Base-by-base conservation (phyloP, 2,797 vertebrate species). In the Semotilus atromaculatus region DNA sequence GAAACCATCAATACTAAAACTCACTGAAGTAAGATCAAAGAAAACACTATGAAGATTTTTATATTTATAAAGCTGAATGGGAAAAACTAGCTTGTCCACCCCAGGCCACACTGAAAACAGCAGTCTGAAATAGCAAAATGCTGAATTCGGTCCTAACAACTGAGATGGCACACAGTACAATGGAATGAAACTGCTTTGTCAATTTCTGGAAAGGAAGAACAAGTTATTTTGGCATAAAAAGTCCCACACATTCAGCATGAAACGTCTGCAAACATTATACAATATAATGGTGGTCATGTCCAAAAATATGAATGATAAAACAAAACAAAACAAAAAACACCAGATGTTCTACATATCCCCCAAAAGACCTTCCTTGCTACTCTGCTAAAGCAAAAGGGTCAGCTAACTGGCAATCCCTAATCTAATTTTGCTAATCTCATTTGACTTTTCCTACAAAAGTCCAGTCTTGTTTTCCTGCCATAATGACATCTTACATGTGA, bases 391-490 rank as follows among this genome's bases (percentile, higher is more conserved):
- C 21, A 26, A 66, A 55, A 88, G 86, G 89, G 91, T 90, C 89
- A 88, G 84, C 89, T 91, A 83, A 91, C 91, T 90, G 90, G 87
- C 92, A 87, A 88, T 82, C 88, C 86, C 86, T 93, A 93, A 94
- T 90, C 89, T 89, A 93, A 93, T 95, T 93, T 87, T 86, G 88
- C 85, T 92, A 92, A 95, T 92, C 92, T 91, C 74, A 94, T 94
- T 94, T 93, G 87, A 92, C 90, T 93, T 94, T 93, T 91, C 92
- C 90, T 90, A 90, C 89, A 89, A 88, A 89, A 45, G 91, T 93
- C 89, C 75, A 87, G 93, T 92, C 92, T 86, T 34, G 48, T 85
- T 88, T 93, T 94, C 92, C 92, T 93, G 91, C 91, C 62, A 67
- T 13, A 45, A 51, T 45, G 72, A 45, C 40, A 80, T 80, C 38